Conservation (phyloP, 2,113 vertebrate species). For the Epinephelus lanceolatus region DNA sequence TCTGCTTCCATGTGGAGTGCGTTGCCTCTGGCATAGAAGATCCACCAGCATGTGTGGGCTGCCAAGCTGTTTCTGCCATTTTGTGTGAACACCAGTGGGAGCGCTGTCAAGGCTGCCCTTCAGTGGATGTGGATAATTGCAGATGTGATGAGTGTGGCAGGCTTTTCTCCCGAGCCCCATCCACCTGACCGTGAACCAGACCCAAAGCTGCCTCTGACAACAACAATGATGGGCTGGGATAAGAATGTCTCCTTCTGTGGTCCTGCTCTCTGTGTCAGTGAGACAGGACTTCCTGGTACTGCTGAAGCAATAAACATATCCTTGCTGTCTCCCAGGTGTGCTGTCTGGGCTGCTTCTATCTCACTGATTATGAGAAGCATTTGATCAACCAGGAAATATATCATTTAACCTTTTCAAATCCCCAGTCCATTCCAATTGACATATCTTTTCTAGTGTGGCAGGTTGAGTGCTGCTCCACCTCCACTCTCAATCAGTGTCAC, state of each 20-base stretch:
- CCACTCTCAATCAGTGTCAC: no score
- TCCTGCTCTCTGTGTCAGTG: slow-evolving; percentile 5
- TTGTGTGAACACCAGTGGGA: slow-evolving; percentile 22
- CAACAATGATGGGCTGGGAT: slow-evolving; percentile 5
- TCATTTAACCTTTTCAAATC: not conserved
- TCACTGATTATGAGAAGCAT: not conserved
- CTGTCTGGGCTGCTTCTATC: slow-evolving; percentile 10
- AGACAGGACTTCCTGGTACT: slow-evolving; percentile 29
- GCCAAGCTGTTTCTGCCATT: slow-evolving; percentile 53
- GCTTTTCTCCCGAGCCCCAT: slow-evolving; percentile 8
- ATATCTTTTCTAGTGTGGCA: no score
- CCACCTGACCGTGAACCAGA: slow-evolving; percentile 47
- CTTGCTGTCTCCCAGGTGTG: slow-evolving; percentile 6
- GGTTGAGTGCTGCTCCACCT: no score
- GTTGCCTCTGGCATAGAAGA: slow-evolving; percentile 51
- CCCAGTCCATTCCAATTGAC: no score
- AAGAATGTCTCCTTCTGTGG: slow-evolving; percentile 9
- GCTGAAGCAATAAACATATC: slow-evolving; percentile 35
- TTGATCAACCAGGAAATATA: slow-evolving; percentile 1
- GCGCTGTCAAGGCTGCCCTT: slow-evolving; percentile 39
- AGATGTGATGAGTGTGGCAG: slow-evolving; percentile 45
- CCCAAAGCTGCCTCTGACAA: slow-evolving; percentile 8
- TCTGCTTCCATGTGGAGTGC: slow-evolving; percentile 60
- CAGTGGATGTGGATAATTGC: slow-evolving; percentile 50
- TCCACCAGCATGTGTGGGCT: slow-evolving; percentile 30